Evolutionary conservation across 2,113 vertebrate species (phyloP).

Genomic region (human (Homo sapiens)): DNA sequence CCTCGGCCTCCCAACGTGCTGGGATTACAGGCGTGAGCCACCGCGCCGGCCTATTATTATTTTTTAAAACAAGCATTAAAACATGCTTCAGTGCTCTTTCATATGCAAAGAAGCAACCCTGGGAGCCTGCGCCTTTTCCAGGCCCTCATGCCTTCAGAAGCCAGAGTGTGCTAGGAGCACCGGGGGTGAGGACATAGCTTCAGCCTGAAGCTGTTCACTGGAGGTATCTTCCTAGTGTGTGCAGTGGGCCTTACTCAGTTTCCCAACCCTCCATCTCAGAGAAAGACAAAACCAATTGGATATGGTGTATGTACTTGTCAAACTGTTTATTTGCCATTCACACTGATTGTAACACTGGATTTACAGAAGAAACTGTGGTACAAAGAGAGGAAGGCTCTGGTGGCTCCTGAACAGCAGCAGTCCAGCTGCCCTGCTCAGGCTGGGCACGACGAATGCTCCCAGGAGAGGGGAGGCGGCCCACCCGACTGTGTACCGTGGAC

Average conservation of each 20-base stretch:
- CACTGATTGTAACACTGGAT: slow-evolving; percentile 81
- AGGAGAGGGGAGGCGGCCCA: slow-evolving; percentile 19
- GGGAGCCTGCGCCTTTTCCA: neutral
- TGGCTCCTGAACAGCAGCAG: slow-evolving; percentile 74
- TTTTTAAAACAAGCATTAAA: neutral
- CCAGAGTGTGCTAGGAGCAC: no score
- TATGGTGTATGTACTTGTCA: slow-evolving; percentile 67
- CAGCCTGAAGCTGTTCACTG: neutral
- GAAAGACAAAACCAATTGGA: slow-evolving; percentile 56
- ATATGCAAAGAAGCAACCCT: accelerated
- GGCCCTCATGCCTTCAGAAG: neutral
- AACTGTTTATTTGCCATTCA: slow-evolving; percentile 85
- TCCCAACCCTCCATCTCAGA: neutral
- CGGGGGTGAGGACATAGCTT: accelerated
- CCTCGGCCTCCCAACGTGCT: no score
- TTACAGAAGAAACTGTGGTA: slow-evolving; percentile 83
- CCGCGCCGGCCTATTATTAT: neutral
- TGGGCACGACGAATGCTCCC: slow-evolving; percentile 47
- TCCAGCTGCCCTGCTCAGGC: slow-evolving; percentile 76
- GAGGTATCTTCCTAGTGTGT: neutral
- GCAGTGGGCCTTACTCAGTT: neutral
- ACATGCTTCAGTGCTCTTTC: neutral
- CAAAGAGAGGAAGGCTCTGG: slow-evolving; percentile 76
- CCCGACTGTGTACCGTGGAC: neutral
- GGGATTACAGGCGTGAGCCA: no score